Conservation (phyloP, 2,113 vertebrate genomes). For the Sebastes schlegelii region DNA sequence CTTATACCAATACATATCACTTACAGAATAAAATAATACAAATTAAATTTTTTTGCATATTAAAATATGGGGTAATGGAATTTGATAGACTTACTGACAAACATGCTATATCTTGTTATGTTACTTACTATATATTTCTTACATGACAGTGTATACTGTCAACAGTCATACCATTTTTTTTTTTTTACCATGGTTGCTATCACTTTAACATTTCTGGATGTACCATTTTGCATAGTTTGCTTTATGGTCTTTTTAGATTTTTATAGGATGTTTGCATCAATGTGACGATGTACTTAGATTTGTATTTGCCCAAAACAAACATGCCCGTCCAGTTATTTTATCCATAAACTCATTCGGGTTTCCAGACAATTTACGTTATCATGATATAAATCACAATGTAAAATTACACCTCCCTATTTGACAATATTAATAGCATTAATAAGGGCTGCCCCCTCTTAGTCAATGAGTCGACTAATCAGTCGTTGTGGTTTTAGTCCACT, state of each 20-base stretch:
- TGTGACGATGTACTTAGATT: not conserved
- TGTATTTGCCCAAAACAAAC: not conserved
- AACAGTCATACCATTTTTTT: not conserved
- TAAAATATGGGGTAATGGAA: not conserved
- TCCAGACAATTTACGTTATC: not conserved
- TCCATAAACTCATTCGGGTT: not conserved
- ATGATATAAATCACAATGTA: not conserved
- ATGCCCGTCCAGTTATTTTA: not conserved
- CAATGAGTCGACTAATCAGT: too few species aligned
- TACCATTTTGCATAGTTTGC: not conserved
- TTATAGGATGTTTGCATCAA: not conserved
- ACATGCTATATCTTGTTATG: not conserved
- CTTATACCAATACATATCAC: constrained; percentile 1
- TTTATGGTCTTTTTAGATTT: not conserved
- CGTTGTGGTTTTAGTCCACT: too few species aligned
- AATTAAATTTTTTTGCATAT: not conserved
- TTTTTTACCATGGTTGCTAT: not conserved
- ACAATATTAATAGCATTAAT: not conserved
- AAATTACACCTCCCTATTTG: not conserved
- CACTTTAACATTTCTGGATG: not conserved
- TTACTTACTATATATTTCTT: not conserved
- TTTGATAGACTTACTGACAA: not conserved
- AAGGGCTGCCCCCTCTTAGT: too few species aligned
- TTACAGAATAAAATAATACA: not conserved
- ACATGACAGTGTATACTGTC: not conserved